Percentiles rank a stretch among this genome's conserved stretches.
Evolutionary conservation across 2,113 vertebrate species (phyloP).

Genomic region (Synodontis membranacea): DNA sequence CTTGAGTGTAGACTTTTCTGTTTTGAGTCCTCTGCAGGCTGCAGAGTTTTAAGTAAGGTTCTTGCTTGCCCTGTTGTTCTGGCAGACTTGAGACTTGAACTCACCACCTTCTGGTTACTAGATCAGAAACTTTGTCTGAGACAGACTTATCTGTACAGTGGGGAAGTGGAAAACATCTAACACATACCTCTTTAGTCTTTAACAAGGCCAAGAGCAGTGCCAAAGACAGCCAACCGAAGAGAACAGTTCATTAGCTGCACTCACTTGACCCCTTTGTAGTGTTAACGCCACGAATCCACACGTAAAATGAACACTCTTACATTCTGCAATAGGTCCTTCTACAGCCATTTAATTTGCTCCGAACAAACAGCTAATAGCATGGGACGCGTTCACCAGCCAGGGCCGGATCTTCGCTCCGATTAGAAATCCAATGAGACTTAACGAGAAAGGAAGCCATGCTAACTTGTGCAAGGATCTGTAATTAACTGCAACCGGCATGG

Average conservation of each 20-base stretch:
- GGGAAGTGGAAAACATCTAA: background rate
- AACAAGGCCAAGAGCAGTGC: background rate
- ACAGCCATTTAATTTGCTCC: constrained; percentile 35
- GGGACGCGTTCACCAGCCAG: constrained; percentile 34
- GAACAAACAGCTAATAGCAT: constrained; percentile 38
- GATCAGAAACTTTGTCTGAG: background rate
- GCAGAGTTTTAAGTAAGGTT: background rate
- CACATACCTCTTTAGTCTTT: background rate
- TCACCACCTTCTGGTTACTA: background rate
- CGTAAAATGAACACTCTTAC: background rate
- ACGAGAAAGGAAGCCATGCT: constrained; percentile 40
- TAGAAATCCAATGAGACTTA: constrained; percentile 46
- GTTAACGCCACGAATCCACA: constrained; percentile 1
- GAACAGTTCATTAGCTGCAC: constrained; percentile 25
- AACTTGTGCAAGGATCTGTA: constrained; percentile 43
- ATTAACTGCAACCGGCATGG: constrained; percentile 47
- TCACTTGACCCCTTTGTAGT: constrained; percentile 8
- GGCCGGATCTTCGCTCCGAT: constrained; percentile 29
- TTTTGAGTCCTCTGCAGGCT: background rate
- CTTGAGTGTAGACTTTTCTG: background rate
- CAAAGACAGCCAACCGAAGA: background rate
- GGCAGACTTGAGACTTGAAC: background rate
- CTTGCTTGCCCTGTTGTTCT: background rate
- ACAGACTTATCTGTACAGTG: background rate
- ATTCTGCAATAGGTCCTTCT: background rate